A percentile compares a stretch with the other conserved stretches of the same genome.
These are phyloP conservation scores for Drosophila mercatorum DNA, from an alignment of 2,888 invertebrate species.

Conservation along the genomic window DNA sequence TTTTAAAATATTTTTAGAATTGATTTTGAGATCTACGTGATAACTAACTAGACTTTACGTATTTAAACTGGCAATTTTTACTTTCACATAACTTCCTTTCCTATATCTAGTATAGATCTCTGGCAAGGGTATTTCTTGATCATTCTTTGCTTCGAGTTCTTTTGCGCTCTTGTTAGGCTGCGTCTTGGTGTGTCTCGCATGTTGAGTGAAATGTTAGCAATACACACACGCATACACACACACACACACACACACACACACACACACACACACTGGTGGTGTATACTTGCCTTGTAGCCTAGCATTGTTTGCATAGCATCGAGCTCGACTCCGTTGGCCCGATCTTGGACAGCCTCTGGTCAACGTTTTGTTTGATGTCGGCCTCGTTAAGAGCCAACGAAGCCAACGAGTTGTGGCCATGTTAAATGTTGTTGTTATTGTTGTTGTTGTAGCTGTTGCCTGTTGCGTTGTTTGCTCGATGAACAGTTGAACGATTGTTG, in stretches of 20 bases:
- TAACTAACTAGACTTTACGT: too few species aligned
- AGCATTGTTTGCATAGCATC: conserved; percentile 80
- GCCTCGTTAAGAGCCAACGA: conserved; percentile 83
- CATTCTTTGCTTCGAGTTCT: neutral
- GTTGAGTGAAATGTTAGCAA: conserved; percentile 79
- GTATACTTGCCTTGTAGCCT: conserved; percentile 48
- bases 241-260: conserved; percentile 17
- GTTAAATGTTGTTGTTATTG: conserved; percentile 56
- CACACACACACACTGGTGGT: conserved; percentile 1
- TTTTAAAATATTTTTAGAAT: too few species aligned
- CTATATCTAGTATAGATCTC: too few species aligned
- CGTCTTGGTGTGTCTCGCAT: conserved; percentile 52
- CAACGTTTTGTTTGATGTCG: conserved; percentile 81
- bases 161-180: conserved; percentile 43
- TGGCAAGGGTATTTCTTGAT: conserved; percentile 34
- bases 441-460: conserved; percentile 33
- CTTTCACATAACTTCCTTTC: too few species aligned
- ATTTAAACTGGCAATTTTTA: too few species aligned
- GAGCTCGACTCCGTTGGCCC: conserved; percentile 50
- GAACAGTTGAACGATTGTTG: conserved; percentile 66
- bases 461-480: conserved; percentile 70
- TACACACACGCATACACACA: conserved; percentile 21
- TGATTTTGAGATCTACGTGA: too few species aligned
- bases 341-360: conserved; percentile 58
- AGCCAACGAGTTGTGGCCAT: conserved; percentile 78